Evolutionary conservation across 2,797 vertebrate genomes (phyloP).

Genomic region (Kryptopterus vitreolus): DNA sequence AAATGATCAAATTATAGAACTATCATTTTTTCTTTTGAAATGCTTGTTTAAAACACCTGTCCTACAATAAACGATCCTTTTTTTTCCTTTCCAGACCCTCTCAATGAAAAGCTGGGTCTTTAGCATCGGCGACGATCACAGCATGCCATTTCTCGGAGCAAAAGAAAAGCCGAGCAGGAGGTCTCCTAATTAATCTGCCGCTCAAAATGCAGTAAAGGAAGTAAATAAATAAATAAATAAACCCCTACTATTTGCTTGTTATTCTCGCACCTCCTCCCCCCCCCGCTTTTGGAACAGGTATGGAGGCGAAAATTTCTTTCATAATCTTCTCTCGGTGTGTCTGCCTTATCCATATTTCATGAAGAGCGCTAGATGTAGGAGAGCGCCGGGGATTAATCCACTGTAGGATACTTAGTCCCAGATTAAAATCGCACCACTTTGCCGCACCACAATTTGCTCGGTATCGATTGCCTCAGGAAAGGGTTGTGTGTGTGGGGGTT

Average conservation of each 20-base stretch:
- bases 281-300: conserved; percentile 61
- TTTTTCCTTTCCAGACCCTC: conserved; percentile 38
- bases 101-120: conserved; percentile 50
- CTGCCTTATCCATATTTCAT: conserved; percentile 83
- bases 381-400: conserved; percentile 82
- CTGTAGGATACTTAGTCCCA: conserved; percentile 83
- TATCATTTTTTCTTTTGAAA: too few species aligned
- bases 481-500: conserved; percentile 37
- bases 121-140: conserved; percentile 62
- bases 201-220: conserved; percentile 58
- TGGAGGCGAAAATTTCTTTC: conserved; percentile 68
- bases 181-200: conserved; percentile 77
- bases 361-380: conserved; percentile 77
- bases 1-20: too few species aligned
- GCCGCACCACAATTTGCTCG: conserved; percentile 76
- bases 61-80: conserved; percentile 41
- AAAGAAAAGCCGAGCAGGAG: conserved; percentile 64
- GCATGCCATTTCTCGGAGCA: conserved; percentile 60
- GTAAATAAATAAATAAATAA: too few species aligned
- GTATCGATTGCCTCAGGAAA: conserved; percentile 73
- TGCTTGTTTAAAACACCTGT: conserved; percentile 55
- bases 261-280: conserved; percentile 70
- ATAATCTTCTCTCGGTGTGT: conserved; percentile 63
- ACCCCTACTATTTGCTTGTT: conserved; percentile 69
- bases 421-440: conserved; percentile 82